Conservation (phyloP, 2,113 vertebrate genomes). For the Halcyon malimbica region DNA sequence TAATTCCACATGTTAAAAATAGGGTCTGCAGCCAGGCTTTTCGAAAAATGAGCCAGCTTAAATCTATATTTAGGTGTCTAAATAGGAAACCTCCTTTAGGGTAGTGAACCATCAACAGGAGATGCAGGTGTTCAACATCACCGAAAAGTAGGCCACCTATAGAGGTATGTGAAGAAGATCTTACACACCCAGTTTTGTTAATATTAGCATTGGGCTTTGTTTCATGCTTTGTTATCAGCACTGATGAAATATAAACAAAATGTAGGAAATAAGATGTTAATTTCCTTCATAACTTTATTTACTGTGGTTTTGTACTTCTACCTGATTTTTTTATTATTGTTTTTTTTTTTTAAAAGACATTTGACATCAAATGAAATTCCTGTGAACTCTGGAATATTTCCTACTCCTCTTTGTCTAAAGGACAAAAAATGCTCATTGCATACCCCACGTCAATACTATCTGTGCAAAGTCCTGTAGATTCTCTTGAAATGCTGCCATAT, state of each 20-base stretch:
- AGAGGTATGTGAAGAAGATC: not conserved
- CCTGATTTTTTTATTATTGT: not conserved
- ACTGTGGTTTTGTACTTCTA: not conserved
- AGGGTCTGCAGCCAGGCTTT: not conserved
- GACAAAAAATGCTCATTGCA: not conserved
- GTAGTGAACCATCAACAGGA: not conserved
- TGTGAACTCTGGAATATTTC: not conserved
- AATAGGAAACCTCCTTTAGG: not conserved
- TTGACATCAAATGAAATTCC: not conserved
- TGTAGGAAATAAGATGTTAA: not conserved
- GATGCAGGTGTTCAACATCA: not conserved
- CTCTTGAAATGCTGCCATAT: slow-evolving; percentile 57
- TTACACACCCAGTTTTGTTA: not conserved
- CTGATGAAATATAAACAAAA: not conserved
- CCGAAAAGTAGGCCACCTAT: not conserved
- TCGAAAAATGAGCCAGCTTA: not conserved
- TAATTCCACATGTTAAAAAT: not conserved
- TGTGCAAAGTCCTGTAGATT: slow-evolving; percentile 7
- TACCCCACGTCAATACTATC: slow-evolving; percentile 19
- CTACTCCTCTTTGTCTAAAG: not conserved
- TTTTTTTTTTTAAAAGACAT: not conserved
- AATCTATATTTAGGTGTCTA: slow-evolving; percentile 3
- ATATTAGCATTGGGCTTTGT: not conserved
- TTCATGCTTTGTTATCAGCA: not conserved
- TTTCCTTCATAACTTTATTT: not conserved